These are phyloP conservation scores for Philhelius pedissequus DNA, from an alignment of 2,888 invertebrate species.

Conservation along the genomic window DNA sequence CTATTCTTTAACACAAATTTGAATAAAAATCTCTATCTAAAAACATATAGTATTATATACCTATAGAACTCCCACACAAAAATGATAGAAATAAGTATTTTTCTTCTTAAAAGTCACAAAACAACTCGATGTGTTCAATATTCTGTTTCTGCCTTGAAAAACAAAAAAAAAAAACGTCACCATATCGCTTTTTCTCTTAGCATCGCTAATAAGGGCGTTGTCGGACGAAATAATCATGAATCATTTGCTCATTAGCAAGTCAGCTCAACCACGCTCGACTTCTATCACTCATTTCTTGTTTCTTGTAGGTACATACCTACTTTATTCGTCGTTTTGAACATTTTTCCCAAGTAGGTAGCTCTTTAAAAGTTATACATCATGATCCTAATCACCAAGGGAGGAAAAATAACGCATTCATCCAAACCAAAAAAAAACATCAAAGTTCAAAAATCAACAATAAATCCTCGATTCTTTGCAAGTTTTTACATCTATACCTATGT, in stretches of 20 bases:
- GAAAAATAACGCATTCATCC: not conserved
- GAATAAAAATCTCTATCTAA: not conserved
- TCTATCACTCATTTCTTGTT: constrained; percentile 55
- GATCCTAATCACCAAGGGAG: constrained; percentile 3
- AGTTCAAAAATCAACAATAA: constrained; percentile 35
- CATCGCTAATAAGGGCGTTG: constrained; percentile 65
- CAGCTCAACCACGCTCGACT: constrained; percentile 54
- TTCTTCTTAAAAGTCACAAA: constrained; percentile 2
- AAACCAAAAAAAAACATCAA: not conserved
- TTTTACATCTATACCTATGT: constrained; percentile 38
- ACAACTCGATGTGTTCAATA: not conserved
- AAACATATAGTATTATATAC: no score
- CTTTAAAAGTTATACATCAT: constrained; percentile 24
- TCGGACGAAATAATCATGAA: constrained; percentile 44
- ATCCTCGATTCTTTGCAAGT: constrained; percentile 33
- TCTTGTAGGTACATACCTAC: not conserved
- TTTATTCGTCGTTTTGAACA: not conserved
- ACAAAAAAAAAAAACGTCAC: not conserved
- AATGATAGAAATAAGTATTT: constrained; percentile 25
- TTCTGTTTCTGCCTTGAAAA: not conserved
- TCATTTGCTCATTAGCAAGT: constrained; percentile 64
- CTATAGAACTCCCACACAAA: constrained; percentile 43
- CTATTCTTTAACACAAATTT: not conserved
- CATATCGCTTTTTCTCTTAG: constrained; percentile 44
- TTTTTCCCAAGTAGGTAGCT: constrained; percentile 34